Evolutionary conservation across 53 echinoderm and acorn worm species (phyloP).

Genomic region (Apostichopus leukothele): DNA sequence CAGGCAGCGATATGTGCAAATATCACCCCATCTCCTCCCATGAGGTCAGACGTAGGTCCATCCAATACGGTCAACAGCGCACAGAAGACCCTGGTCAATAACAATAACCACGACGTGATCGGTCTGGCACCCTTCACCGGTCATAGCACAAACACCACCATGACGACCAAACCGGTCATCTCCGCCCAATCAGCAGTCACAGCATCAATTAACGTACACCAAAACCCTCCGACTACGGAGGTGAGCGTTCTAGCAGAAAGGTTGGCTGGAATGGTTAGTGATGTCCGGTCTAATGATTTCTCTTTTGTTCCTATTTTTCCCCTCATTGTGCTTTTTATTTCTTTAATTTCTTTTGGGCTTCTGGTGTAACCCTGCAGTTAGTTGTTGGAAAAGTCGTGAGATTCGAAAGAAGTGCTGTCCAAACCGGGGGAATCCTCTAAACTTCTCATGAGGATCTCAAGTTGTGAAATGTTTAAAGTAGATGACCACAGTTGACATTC

Average conservation of each 20-base stretch:
- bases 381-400: too few relatives aligned
- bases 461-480: too few relatives aligned
- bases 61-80: neutral
- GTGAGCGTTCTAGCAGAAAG: neutral
- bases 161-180: neutral
- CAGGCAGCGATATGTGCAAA: constrained; percentile 21
- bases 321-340: too few relatives aligned
- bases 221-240: neutral
- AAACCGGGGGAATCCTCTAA: too few relatives aligned
- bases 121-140: neutral
- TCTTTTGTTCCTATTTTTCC: too few relatives aligned
- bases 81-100: neutral
- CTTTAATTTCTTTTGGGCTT: too few relatives aligned
- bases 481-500: too few relatives aligned
- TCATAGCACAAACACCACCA: neutral
- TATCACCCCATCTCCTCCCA: neutral
- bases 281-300: too few relatives aligned
- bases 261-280: too few relatives aligned
- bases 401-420: too few relatives aligned
- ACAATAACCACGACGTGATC: neutral
- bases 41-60: neutral
- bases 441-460: too few relatives aligned
- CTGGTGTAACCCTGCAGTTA: too few relatives aligned
- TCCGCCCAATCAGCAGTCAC: neutral
- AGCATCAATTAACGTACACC: neutral